phyloP scores from a whole-genome alignment of 2,888 invertebrate genomes.

The Pachymerium ferrugineum region DNA sequence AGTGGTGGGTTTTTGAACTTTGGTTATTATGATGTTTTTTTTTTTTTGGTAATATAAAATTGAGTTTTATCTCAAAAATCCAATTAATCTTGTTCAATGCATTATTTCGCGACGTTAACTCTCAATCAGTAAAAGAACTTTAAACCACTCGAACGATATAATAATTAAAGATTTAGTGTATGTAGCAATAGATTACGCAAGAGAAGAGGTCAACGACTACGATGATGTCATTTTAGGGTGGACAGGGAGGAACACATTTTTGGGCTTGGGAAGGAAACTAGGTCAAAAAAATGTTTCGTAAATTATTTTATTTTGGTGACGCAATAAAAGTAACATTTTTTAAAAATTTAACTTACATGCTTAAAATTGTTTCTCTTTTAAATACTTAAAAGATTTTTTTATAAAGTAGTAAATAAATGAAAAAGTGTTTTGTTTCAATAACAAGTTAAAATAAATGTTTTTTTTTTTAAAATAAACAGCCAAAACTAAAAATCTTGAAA shows the following conservation, averaged over 20 bases:
- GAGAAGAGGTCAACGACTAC: background rate
- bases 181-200: background rate
- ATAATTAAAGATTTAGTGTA: no score
- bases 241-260: background rate
- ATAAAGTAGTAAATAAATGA: background rate
- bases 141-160: no score
- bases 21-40: no score
- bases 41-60: no score
- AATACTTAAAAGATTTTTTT: no score
- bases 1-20: background rate
- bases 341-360: background rate
- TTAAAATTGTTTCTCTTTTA: background rate
- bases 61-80: no score
- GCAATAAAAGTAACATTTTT: background rate
- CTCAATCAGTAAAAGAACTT: no score
- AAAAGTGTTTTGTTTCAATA: background rate
- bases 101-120: no score
- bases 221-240: background rate
- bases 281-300: background rate
- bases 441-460: background rate
- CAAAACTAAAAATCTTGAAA: background rate
- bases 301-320: background rate
- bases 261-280: background rate
- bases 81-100: no score
- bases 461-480: background rate